Evolutionary conservation across 2,113 vertebrate species (phyloP), one percentile per base, ranked within the genome.

Genomic region (Onychorhynchus coronatus): DNA sequence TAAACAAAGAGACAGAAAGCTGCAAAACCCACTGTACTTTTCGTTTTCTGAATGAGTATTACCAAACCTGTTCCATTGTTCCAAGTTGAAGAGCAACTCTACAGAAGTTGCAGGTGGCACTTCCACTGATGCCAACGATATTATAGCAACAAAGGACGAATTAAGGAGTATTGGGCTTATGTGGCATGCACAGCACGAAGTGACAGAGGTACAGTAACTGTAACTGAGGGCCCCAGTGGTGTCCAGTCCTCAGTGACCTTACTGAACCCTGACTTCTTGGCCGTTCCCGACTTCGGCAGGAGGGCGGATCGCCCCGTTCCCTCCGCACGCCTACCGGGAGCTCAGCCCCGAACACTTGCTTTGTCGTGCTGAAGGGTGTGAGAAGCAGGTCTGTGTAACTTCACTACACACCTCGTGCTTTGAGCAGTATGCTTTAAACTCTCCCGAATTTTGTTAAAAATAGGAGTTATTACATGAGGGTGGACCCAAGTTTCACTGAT

Each of bases 341-440:
- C 75, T 46, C 39, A 28, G 62, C 31, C 35, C 61, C 1, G 27
- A n/a, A 46, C 41, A 6, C 0, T 1, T 4, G 12, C 10, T 28
- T 7, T 7, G 24, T 1, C 2, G 2, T 0, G 56, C 7, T 3
- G 8, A 42, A n/a, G 30, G 9, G 12, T 9, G 28, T 0, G 16
- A 72, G 5, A 10, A 6, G 10, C 70, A 23, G 28, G 9, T 52
- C 59, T 8, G 23, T 2, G 25, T 6, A 8, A 42, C 22, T 33
- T 37, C 70, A 28, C 35, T 3, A 15, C n/a, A 11, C 49, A 12
- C 16, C 67, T 24, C 5, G 3, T 5, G 19, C 80, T 41, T 2
- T 1, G 8, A 33, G 12, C 53, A 8, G 16, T 0, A 17, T 7
- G 52, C 7, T 63, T 13, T 3, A 22, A 52, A 13, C 47, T 1